Evolutionary conservation across 2,888 invertebrate species (phyloP).

Genomic region (Colletes collaris): DNA sequence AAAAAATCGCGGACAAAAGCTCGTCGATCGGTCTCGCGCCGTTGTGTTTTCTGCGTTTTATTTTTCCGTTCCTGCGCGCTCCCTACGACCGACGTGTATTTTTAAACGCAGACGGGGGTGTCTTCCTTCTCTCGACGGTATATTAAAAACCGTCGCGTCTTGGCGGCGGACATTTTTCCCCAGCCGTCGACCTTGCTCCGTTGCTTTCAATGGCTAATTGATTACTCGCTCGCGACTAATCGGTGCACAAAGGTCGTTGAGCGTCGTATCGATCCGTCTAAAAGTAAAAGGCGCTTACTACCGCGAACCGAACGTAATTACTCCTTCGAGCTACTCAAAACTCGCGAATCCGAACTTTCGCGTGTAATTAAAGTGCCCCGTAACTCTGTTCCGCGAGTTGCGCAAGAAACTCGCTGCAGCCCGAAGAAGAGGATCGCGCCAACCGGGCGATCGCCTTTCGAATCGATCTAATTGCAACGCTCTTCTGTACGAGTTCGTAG

Average conservation of each 20-base stretch:
- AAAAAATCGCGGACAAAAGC: background rate
- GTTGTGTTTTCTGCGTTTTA: background rate
- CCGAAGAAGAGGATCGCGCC: too few relatives aligned
- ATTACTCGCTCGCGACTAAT: constrained; percentile 36
- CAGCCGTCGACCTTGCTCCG: constrained; percentile 15
- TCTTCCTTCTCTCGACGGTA: background rate
- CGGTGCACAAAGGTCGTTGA: constrained; percentile 42
- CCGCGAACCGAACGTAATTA: constrained; percentile 19
- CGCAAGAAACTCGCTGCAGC: background rate
- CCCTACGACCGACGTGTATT: background rate
- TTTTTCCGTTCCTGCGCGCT: background rate
- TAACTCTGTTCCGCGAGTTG: constrained; percentile 19
- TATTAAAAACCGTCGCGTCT: constrained; percentile 5
- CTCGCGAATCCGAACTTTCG: constrained; percentile 35
- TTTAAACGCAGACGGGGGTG: constrained; percentile 9
- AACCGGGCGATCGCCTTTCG: too few relatives aligned
- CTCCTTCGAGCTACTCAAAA: constrained; percentile 23
- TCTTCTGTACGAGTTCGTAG: too few relatives aligned
- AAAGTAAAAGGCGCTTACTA: constrained; percentile 43
- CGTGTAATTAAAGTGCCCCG: constrained; percentile 29
- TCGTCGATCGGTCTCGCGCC: background rate
- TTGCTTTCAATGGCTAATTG: constrained; percentile 31
- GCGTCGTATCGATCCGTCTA: constrained; percentile 31
- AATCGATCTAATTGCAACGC: background rate
- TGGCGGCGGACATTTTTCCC: background rate